A percentile compares a stretch with the other conserved stretches of the same genome.
phyloP scores from a whole-genome alignment of 2,113 vertebrate species.

The Xiphias gladius region DNA sequence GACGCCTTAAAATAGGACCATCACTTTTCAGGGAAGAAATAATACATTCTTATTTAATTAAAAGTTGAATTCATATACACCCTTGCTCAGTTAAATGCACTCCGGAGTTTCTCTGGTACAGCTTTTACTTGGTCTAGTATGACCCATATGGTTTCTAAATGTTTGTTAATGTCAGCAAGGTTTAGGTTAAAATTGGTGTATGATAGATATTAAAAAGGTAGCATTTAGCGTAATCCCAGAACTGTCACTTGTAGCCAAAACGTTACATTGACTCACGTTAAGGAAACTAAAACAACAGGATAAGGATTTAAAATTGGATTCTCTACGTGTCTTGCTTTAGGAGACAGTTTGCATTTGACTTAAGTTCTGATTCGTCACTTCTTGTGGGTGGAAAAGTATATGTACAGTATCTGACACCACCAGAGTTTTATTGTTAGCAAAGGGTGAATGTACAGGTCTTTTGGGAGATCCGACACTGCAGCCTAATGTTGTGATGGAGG shows the following conservation, averaged over 20 bases:
- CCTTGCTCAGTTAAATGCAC: too few relatives aligned
- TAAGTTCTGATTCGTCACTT: constrained; percentile 59
- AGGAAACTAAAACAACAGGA: neutral
- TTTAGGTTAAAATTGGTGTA: too few relatives aligned
- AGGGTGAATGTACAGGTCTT: constrained; percentile 31
- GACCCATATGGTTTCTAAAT: too few relatives aligned
- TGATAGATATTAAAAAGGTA: neutral
- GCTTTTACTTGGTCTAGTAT: too few relatives aligned
- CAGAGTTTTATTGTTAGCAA: constrained; percentile 60
- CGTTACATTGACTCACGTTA: neutral
- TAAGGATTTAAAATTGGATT: neutral
- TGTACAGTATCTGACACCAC: constrained; percentile 54
- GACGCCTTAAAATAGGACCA: neutral
- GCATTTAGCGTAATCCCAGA: neutral
- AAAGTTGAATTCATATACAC: neutral
- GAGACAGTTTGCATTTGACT: constrained; percentile 34
- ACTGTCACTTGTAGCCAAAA: too few relatives aligned
- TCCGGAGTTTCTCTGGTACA: too few relatives aligned
- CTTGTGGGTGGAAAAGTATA: constrained; percentile 54
- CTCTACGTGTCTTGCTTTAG: neutral
- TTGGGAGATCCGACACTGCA: constrained; percentile 37
- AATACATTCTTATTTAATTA: neutral
- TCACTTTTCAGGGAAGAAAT: neutral
- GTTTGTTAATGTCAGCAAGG: too few relatives aligned
- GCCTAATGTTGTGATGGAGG: constrained; percentile 44